Evolutionary conservation across 2,888 invertebrate genomes (phyloP).

Genomic region (Drosophila falleni): DNA sequence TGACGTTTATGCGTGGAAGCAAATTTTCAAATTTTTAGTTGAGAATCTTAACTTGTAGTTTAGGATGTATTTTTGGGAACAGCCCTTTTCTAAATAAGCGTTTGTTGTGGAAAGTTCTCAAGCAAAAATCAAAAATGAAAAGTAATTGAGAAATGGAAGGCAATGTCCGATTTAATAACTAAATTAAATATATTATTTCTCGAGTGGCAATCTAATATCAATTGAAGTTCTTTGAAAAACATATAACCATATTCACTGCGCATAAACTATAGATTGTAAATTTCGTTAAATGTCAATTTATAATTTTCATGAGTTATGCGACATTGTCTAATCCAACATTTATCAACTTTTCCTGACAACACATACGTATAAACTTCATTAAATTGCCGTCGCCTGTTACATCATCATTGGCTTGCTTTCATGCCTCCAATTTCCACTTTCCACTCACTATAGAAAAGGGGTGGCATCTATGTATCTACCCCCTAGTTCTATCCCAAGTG

Average conservation of each 20-base stretch:
- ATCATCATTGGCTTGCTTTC: slow-evolving; percentile 39
- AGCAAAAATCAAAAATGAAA: not conserved
- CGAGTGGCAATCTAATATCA: not conserved
- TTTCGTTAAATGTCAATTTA: not conserved
- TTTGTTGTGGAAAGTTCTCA: not conserved
- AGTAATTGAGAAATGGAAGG: not conserved
- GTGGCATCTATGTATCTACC: slow-evolving; percentile 15
- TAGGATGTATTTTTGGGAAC: no score
- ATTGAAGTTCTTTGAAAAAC: no score
- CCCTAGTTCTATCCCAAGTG: slow-evolving; percentile 24
- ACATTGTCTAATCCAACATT: not conserved
- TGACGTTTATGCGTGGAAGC: slow-evolving; percentile 57
- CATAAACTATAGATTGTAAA: not conserved
- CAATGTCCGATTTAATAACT: not conserved
- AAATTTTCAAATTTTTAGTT: slow-evolving; percentile 12
- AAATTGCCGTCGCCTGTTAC: slow-evolving; percentile 31
- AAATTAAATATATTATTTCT: not conserved
- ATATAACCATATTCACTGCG: no score
- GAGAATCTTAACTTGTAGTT: not conserved
- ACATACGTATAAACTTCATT: slow-evolving; percentile 50
- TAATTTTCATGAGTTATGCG: not conserved
- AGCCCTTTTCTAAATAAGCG: not conserved
- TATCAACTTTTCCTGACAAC: slow-evolving; percentile 3
- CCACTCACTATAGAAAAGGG: slow-evolving; percentile 40
- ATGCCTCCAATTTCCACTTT: slow-evolving; percentile 44